Evolutionary conservation across 2,888 invertebrate species (phyloP).

Genomic region (Hesperia comma): DNA sequence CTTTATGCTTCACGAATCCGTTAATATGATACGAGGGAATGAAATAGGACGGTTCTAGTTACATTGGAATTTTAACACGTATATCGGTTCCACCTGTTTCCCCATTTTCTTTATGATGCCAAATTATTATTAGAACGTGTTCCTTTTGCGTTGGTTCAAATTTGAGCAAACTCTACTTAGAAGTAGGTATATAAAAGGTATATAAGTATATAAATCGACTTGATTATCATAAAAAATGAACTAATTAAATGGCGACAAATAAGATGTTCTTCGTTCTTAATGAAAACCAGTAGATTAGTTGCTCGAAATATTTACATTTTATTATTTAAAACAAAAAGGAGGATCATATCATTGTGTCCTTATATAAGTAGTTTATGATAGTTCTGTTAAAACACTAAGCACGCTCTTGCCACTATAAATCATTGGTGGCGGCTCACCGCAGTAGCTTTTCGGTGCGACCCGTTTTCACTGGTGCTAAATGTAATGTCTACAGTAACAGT

Average conservation of each 20-base stretch:
- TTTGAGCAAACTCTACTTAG: neutral
- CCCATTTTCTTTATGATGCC: constrained; percentile 33
- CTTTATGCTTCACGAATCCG: neutral
- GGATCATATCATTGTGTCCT: neutral
- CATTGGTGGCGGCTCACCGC: neutral
- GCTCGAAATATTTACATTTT: too few relatives aligned
- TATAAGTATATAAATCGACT: too few relatives aligned
- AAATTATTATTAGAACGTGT: constrained; percentile 23
- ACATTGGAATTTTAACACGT: constrained; percentile 17
- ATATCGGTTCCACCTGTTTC: constrained; percentile 43
- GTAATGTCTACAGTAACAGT: too few relatives aligned
- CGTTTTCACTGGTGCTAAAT: too few relatives aligned
- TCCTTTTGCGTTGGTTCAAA: neutral
- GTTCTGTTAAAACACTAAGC: constrained; percentile 4
- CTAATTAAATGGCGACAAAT: too few relatives aligned
- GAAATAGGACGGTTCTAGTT: constrained; percentile 7
- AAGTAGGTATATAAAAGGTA: too few relatives aligned
- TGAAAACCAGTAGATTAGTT: too few relatives aligned
- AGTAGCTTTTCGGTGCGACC: too few relatives aligned
- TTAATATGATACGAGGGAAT: neutral
- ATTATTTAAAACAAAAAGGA: too few relatives aligned
- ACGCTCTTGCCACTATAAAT: constrained; percentile 1
- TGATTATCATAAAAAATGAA: too few relatives aligned
- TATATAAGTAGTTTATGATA: neutral
- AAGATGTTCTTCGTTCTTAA: too few relatives aligned